phyloP scores from a whole-genome alignment of 1,140 invertebrate species.

The Tribolium castaneum region DNA sequence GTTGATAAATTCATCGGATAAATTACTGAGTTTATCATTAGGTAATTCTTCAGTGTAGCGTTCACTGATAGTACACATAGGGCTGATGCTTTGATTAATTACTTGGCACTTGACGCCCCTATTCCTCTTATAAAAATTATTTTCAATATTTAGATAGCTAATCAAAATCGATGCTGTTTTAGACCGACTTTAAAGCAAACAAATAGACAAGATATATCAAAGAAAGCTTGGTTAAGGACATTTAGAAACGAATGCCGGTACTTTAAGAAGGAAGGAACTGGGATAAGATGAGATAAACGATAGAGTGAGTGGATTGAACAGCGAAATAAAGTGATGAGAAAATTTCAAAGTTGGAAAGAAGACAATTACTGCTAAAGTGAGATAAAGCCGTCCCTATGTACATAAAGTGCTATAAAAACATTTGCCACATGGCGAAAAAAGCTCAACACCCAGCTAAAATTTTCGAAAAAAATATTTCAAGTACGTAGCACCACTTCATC shows the following conservation, averaged over 20 bases:
- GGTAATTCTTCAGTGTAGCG: conserved; percentile 25
- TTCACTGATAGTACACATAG: conserved; percentile 2
- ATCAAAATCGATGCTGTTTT: conserved; percentile 56
- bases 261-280: conserved; percentile 55
- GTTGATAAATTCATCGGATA: conserved; percentile 30
- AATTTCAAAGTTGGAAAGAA: conserved; percentile 57
- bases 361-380: conserved; percentile 55
- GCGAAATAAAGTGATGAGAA: conserved; percentile 59
- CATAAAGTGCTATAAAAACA: conserved; percentile 34
- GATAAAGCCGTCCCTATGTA: conserved; percentile 42
- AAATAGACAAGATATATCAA: conserved; percentile 60
- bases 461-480: conserved; percentile 8
- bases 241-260: conserved; percentile 58
- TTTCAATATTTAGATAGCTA: conserved; percentile 49
- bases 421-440: conserved; percentile 26
- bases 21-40: conserved; percentile 11
- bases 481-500: conserved; percentile 3
- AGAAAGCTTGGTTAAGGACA: conserved; percentile 58
- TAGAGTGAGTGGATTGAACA: conserved; percentile 58
- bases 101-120: conserved; percentile 4
- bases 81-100: conserved; percentile 23
- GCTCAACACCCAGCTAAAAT: not conserved
- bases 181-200: conserved; percentile 58
- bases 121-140: conserved; percentile 15
- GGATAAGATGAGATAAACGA: conserved; percentile 60